Conservation (phyloP, 1,140 invertebrate genomes). For the Ips nitidus region DNA sequence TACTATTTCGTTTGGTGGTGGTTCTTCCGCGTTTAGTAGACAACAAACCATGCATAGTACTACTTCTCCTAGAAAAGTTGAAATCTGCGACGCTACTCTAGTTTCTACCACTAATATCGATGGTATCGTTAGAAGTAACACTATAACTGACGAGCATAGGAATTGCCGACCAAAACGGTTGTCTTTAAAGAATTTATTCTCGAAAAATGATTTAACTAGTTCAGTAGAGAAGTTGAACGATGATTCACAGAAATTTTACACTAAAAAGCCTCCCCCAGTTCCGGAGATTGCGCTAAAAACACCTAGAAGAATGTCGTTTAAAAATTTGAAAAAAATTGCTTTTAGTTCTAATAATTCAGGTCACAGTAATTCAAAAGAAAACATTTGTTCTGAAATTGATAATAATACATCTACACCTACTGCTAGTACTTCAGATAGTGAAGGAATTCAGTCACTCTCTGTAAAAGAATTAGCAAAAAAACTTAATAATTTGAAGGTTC, state of each 20-base stretch:
- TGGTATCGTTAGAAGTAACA: conserved; percentile 57
- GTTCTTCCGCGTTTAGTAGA: conserved; percentile 39
- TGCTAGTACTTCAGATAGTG: background rate
- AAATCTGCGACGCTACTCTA: conserved; percentile 67
- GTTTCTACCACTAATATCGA: conserved; percentile 72
- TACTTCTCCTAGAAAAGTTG: conserved; percentile 43
- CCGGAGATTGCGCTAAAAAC: conserved; percentile 7
- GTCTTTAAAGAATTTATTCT: conserved; percentile 11
- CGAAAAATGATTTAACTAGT: background rate
- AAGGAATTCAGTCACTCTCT: conserved; percentile 17
- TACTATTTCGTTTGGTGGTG: conserved; percentile 44
- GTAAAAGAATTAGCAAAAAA: conserved; percentile 47
- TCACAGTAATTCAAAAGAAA: no score
- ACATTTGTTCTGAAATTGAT: no score
- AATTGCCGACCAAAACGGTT: background rate
- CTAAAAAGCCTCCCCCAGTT: conserved; percentile 11
- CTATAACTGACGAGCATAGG: conserved; percentile 33
- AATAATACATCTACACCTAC: no score
- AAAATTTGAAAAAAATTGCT: conserved; percentile 55
- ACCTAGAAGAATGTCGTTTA: conserved; percentile 44
- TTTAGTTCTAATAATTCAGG: conserved; percentile 46
- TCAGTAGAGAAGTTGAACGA: no score
- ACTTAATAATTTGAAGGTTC: conserved; percentile 24
- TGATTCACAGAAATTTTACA: background rate
- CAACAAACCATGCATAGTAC: conserved; percentile 21